Evolutionary conservation across 1,140 invertebrate species (phyloP).

Genomic region (Piezodorus guildinii): DNA sequence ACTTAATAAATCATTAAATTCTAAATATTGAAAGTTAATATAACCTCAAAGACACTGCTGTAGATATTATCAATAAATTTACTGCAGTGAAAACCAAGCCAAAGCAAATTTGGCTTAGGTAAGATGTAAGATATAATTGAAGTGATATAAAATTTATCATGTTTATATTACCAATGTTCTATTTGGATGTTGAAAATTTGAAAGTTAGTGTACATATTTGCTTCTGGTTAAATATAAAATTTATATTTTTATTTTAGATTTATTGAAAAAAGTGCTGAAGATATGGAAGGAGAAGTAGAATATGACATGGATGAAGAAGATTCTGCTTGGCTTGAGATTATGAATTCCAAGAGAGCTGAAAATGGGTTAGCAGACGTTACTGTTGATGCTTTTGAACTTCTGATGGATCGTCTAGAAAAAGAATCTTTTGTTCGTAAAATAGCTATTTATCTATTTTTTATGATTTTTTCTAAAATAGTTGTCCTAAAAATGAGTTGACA

Average conservation of each 20-base stretch:
- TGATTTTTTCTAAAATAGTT: too few species aligned
- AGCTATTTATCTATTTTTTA: too few species aligned
- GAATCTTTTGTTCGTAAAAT: constrained; percentile 59
- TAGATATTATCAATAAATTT: too few species aligned
- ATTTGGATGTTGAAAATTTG: constrained; percentile 28
- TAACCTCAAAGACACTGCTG: too few species aligned
- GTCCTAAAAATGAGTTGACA: too few species aligned
- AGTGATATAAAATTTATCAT: neutral
- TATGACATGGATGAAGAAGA: constrained; percentile 98
- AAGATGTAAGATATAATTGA: too few species aligned
- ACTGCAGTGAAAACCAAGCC: too few species aligned
- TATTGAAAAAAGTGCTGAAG: constrained; percentile 88
- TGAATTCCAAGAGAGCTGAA: constrained; percentile 67
- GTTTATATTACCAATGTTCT: constrained; percentile 17
- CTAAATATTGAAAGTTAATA: too few species aligned
- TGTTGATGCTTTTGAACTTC: constrained; percentile 77
- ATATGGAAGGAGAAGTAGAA: constrained; percentile 84
- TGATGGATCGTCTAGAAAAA: constrained; percentile 95
- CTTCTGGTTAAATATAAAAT: constrained; percentile 57
- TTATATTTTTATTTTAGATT: constrained; percentile 48
- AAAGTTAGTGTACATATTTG: constrained; percentile 73
- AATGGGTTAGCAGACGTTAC: constrained; percentile 56
- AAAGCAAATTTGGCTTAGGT: too few species aligned
- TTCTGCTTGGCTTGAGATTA: constrained; percentile 77
- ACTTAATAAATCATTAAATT: too few species aligned